These are phyloP conservation scores for Sclerodermus sp. DNA, from an alignment of 2,888 invertebrate genomes.

Conservation along the genomic window DNA sequence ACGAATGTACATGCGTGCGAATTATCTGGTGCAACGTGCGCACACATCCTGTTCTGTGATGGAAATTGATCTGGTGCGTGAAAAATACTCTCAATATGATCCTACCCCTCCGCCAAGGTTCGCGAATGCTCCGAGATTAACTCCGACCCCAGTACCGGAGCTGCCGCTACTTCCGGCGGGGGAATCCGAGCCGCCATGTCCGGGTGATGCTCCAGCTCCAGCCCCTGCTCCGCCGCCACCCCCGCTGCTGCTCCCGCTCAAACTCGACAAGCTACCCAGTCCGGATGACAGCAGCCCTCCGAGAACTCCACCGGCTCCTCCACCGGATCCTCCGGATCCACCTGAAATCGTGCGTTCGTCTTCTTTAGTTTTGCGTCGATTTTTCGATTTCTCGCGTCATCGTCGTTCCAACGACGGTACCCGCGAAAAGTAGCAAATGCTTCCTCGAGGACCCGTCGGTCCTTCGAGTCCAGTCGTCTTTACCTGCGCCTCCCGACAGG, in stretches of 20 bases:
- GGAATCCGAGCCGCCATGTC: constrained; percentile 17
- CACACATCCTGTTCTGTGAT: neutral
- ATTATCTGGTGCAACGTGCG: neutral
- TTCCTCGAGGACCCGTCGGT: neutral
- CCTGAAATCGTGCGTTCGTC: no score
- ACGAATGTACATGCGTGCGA: neutral
- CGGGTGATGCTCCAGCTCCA: constrained; percentile 27
- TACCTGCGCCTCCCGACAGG: constrained; percentile 61
- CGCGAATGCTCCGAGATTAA: constrained; percentile 43
- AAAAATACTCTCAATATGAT: constrained; percentile 24
- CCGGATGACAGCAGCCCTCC: constrained; percentile 23
- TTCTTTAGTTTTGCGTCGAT: neutral
- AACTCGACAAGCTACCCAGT: constrained; percentile 16
- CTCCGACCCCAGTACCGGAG: constrained; percentile 32
- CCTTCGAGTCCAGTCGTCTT: neutral
- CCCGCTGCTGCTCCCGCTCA: constrained; percentile 30
- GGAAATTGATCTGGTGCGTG: neutral
- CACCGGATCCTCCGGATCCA: constrained; percentile 25
- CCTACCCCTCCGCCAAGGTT: constrained; percentile 47
- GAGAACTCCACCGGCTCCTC: constrained; percentile 13
- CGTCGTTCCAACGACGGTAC: no score
- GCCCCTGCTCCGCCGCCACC: constrained; percentile 21
- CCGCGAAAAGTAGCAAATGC: no score
- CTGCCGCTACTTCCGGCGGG: constrained; percentile 19
- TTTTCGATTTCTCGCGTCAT: no score